A percentile compares a stretch with the other conserved stretches of the same genome.
Conservation (phyloP, 2,888 invertebrate genomes). For the Melitaea athalia region DNA sequence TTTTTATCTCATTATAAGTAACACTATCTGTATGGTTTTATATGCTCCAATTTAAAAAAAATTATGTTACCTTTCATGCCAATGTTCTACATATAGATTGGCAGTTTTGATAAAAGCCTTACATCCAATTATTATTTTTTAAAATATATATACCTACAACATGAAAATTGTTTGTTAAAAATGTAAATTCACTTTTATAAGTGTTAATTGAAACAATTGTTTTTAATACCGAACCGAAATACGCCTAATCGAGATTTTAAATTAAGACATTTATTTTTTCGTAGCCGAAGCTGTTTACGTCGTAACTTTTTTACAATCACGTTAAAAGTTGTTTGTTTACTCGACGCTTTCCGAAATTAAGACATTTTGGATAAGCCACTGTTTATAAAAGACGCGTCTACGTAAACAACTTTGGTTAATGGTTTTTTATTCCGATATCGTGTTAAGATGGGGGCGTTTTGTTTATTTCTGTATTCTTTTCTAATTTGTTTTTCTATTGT, state of each 20-base stretch:
- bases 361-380: conserved; percentile 55
- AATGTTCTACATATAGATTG: no score
- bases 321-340: conserved; percentile 42
- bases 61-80: no score
- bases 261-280: conserved; percentile 30
- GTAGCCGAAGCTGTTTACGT: conserved; percentile 9
- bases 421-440: conserved; percentile 52
- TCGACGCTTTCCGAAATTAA: conserved; percentile 57
- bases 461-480: conserved; percentile 38
- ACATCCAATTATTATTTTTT: no score
- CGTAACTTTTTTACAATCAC: conserved; percentile 31
- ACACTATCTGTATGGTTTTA: no score
- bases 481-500: conserved; percentile 42
- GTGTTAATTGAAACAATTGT: conserved; percentile 63
- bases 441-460: conserved; percentile 49
- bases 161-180: no score
- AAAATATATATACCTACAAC: no score
- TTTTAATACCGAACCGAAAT: conserved; percentile 42
- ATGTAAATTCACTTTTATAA: no score
- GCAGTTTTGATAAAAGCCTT: no score
- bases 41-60: no score
- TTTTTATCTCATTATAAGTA: no score
- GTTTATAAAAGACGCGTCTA: conserved; percentile 52
- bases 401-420: conserved; percentile 54
- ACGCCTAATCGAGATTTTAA: conserved; percentile 26